Base-by-base conservation (phyloP, 1,140 invertebrate species). In the Medauroidea extradentata region DNA sequence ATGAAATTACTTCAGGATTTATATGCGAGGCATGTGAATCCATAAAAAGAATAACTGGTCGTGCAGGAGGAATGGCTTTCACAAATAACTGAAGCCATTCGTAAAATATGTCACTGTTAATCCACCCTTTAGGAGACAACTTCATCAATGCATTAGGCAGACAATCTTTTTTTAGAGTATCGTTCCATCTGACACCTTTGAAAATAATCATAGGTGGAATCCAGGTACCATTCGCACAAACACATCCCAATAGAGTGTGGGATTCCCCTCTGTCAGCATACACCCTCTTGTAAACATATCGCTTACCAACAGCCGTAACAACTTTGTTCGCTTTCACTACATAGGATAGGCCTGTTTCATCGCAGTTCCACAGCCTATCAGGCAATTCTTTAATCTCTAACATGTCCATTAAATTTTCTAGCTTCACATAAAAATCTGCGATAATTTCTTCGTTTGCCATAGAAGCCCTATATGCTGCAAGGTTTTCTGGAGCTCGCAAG, bases 121-220 rank as follows among this genome's bases (percentile, higher is more conserved):
- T 77, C 51, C 61, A 67, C 8, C 73, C 72, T 66, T 75, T 71
- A 13, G 64, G 59, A 29, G 69, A 65, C 69, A 72, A 73, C 42
- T 59, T 42, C 8, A 68, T 63, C n/a, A 5, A 56, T 51, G 54
- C 65, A 67, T 49, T 65, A 67, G 43, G 61, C 53, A 72, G 67
- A 56, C 72, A 67, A 62, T 68, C 67, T 49, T 72, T 67, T 9
- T 44, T 56, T 42, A 64, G 70, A 54, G 68, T 66, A 29, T 61
- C 61, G 51, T 72, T 72, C 48, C 70, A 57, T 19, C 70, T 51
- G 1, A 67, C 66, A 19, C 73, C 70, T 57, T 72, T 72, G 54
- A 76, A 79, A 16, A 76, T 39, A 27, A 75, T 71, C 65, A 71
- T 73, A 29, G 74, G 68, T 8, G 71, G 70, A 49, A 75, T 67